Evolutionary conservation across 2,797 vertebrate species (phyloP), one percentile per base, ranked within the genome.

Genomic region (Pelobates cultripes): DNA sequence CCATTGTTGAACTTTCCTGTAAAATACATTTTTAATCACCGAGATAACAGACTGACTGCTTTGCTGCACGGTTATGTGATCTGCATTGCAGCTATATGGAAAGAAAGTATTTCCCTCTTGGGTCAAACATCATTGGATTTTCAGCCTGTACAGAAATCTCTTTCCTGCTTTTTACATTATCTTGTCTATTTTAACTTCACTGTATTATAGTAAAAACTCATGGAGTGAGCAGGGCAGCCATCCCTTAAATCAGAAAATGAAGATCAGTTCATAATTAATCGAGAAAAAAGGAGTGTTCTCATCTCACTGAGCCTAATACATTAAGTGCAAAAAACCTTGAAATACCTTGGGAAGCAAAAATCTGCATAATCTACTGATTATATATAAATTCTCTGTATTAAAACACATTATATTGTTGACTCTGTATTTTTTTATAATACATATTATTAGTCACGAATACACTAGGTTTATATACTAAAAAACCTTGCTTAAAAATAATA

Each of bases 191-290:
- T 61, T 55, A 10, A n/a, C 70, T 75, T 75, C 42, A 9, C 57
- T 17, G n/a, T 75, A 71, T 80, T 61, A 80, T 67, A 74, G 45
- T 57, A 60, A 45, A 78, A 74, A 13, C 70, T 28, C 63, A 68
- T 17, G 28, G 69, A 60, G 61, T 42, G 47, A 72, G 64, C 40
- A 68, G 51, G 66, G 70, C 75, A 68, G 70, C 43, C 69, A 77
- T 77, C 74, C 80, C 51, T 68, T 77, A 70, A 77, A 77, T 77
- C 69, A 67, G 68, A 82, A 82, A 81, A 81, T 76, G 44, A 71
- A 76, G 43, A 75, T 69, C 42, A 75, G 74, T 72, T 82, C 47
- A 66, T 57, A 57, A 82, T 47, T 76, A 70, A 43, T 76, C 45
- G 42, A 71, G 40, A 43, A 43, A 66, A 44, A 66, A 67, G 70